phyloP scores from a whole-genome alignment of 2,113 vertebrate species.

The Serinus canaria region DNA sequence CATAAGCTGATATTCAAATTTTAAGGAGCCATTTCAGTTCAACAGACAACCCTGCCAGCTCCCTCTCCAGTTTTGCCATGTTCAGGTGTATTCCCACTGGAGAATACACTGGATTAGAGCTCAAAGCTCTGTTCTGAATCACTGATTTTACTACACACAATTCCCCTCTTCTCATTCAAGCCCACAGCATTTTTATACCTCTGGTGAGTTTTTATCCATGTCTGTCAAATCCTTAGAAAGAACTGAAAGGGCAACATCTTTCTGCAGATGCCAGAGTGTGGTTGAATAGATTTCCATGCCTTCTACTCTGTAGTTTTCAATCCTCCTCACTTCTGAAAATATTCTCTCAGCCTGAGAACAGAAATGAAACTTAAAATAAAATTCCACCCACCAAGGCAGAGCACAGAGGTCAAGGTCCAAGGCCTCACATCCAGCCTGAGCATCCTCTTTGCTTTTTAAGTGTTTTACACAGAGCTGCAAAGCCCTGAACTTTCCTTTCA shows the following conservation, averaged over 20 bases:
- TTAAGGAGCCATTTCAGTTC: neutral
- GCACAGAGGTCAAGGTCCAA: neutral
- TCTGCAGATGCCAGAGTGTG: conserved; percentile 97
- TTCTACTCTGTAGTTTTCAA: conserved; percentile 93
- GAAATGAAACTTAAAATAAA: neutral
- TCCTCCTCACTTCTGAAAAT: conserved; percentile 94
- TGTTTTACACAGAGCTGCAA: neutral
- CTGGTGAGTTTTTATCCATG: conserved; percentile 98
- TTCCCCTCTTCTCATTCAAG: neutral
- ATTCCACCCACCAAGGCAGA: neutral
- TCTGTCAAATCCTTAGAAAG: conserved; percentile 97
- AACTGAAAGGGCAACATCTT: conserved; percentile 93
- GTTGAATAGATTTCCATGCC: conserved; percentile 99
- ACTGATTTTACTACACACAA: neutral
- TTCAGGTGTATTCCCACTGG: neutral
- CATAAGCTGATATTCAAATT: neutral
- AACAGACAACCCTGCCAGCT: neutral
- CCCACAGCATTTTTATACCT: conserved; percentile 72
- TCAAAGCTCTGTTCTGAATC: neutral
- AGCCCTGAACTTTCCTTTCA: neutral
- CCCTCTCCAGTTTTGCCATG: neutral
- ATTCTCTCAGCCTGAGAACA: conserved; percentile 88
- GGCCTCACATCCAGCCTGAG: neutral
- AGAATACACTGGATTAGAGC: neutral
- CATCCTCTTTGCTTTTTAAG: neutral